A percentile compares a stretch with the other conserved stretches of the same genome.
Evolutionary conservation across 2,797 vertebrate genomes (phyloP).

Genomic region (Sciurus vulgaris): DNA sequence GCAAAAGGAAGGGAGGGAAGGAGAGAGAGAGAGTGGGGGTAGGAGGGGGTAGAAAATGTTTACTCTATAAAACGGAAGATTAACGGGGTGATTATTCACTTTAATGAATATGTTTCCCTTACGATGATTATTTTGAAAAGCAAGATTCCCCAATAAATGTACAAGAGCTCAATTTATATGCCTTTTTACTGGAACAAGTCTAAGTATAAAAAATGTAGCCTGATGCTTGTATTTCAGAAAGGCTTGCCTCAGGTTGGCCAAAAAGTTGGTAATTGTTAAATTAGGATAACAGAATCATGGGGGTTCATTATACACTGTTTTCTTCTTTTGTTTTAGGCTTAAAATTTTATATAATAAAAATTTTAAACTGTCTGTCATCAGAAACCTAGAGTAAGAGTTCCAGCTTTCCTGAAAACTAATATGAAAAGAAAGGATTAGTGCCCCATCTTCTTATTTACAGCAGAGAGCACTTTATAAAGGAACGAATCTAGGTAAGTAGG

Average conservation of each 20-base stretch:
- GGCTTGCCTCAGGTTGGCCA: neutral
- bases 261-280: neutral
- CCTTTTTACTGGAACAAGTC: neutral
- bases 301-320: neutral
- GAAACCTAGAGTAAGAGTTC: constrained; percentile 14
- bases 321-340: neutral
- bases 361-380: neutral
- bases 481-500: neutral
- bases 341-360: neutral
- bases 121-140: neutral
- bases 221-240: neutral
- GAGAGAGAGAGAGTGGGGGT: no score
- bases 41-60: neutral
- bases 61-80: neutral
- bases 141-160: neutral
- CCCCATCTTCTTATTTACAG: neutral
- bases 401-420: neutral
- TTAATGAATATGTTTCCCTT: neutral
- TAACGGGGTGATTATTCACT: neutral
- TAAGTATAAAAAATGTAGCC: neutral
- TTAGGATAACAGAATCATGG: neutral
- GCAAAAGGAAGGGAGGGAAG: neutral
- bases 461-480: neutral
- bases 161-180: neutral
- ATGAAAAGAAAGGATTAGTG: neutral